Percentiles rank a stretch among this genome's conserved stretches.
Evolutionary conservation across 2,797 vertebrate genomes (phyloP).

Genomic region (Microtus californicus): DNA sequence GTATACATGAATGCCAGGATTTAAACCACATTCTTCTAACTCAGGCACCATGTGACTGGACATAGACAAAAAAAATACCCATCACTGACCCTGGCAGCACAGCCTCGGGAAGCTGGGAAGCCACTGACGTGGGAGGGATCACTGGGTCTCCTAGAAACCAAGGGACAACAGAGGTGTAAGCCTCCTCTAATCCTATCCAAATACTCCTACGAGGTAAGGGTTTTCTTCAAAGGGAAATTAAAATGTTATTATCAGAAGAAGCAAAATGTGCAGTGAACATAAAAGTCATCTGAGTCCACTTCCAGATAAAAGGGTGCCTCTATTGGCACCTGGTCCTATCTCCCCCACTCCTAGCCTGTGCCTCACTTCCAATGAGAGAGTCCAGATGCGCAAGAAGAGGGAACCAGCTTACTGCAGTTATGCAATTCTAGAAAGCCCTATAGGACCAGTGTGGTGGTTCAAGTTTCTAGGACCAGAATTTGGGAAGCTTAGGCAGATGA

Average conservation of each 20-base stretch:
- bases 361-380: not conserved
- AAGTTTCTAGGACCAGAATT: not conserved
- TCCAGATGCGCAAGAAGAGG: not conserved
- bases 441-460: not conserved
- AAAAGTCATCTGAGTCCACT: not conserved
- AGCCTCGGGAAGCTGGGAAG: not conserved
- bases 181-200: not conserved
- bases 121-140: not conserved
- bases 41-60: not conserved
- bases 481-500: not conserved
- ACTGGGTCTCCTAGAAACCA: not conserved
- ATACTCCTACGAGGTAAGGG: not conserved
- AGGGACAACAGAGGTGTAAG: too few relatives aligned
- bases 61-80: not conserved
- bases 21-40: not conserved
- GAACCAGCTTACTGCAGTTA: conserved; percentile 74
- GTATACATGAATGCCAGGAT: not conserved
- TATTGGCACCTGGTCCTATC: accelerated
- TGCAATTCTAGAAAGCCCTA: conserved; percentile 61
- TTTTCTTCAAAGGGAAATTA: not conserved
- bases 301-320: not conserved
- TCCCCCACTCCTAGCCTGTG: not conserved
- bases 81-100: not conserved
- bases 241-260: not conserved
- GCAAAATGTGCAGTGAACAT: not conserved